Conservation (phyloP, 2,888 invertebrate genomes). For the Lepidocyrtoides sp. region DNA sequence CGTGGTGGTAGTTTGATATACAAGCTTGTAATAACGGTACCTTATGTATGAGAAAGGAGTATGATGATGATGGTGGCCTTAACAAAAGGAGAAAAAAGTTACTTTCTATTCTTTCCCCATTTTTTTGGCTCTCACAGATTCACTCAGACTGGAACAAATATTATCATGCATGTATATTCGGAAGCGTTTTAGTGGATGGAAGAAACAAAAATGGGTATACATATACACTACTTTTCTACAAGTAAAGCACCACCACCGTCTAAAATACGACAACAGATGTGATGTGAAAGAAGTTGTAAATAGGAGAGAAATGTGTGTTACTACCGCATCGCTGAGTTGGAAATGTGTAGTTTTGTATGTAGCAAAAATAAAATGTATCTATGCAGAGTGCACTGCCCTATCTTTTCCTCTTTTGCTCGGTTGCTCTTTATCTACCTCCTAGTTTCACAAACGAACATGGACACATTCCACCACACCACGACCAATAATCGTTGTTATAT, state of each 20-base stretch:
- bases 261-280: conserved; percentile 28
- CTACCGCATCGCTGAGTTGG: conserved; percentile 1
- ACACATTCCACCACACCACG: conserved; percentile 45
- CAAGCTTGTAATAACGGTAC: neutral
- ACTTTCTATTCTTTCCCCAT: neutral
- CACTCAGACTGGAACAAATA: neutral
- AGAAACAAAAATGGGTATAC: too few species aligned
- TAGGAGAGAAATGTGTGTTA: conserved; percentile 35
- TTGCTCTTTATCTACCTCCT: conserved; percentile 29
- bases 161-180: neutral
- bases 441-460: neutral
- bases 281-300: conserved; percentile 29
- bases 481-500: too few species aligned
- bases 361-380: conserved; percentile 44
- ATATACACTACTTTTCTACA: too few species aligned
- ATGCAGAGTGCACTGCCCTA: conserved; percentile 74
- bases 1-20: neutral
- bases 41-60: neutral
- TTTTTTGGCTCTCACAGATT: neutral
- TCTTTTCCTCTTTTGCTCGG: conserved; percentile 48
- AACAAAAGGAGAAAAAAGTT: conserved; percentile 32
- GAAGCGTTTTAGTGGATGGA: neutral
- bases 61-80: neutral
- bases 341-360: conserved; percentile 16
- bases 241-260: neutral